Evolutionary conservation across 2,797 vertebrate species (phyloP).

Genomic region (Pangasius macronema): DNA sequence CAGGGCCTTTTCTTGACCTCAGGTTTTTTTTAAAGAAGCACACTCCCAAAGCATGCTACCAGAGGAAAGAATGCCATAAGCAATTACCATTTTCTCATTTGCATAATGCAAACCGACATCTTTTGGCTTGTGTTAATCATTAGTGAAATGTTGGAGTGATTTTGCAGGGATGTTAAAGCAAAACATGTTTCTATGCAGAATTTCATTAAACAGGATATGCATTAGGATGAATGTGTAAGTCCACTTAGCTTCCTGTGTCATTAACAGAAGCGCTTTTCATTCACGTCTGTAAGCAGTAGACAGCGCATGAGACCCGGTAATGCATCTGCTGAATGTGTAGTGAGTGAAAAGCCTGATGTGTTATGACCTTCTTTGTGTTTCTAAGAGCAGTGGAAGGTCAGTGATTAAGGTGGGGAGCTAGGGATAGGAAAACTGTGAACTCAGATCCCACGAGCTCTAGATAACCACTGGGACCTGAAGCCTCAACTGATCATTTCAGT

Average conservation of each 20-base stretch:
- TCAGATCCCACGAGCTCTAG: not conserved
- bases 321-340: not conserved
- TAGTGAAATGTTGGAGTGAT: not conserved
- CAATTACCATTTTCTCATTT: not conserved
- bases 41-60: constrained; percentile 22
- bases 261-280: constrained; percentile 22
- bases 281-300: not conserved
- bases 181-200: not conserved
- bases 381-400: not conserved
- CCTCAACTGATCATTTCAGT: no score
- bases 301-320: not conserved
- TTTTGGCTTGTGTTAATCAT: not conserved
- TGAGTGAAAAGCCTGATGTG: not conserved
- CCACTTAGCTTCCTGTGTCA: not conserved
- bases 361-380: not conserved
- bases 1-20: constrained; percentile 56
- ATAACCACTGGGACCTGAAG: not conserved
- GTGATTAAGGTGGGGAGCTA: not conserved
- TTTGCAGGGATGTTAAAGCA: not conserved
- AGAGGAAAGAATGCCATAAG: not conserved
- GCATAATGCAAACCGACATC: not conserved
- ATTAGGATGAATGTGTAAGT: not conserved
- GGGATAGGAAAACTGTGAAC: not conserved
- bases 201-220: not conserved
- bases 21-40: constrained; percentile 69